Evolutionary conservation across 1,140 invertebrate genomes (phyloP), one percentile per base, ranked within the genome.

Genomic region (Drosophila kurseongensis): DNA sequence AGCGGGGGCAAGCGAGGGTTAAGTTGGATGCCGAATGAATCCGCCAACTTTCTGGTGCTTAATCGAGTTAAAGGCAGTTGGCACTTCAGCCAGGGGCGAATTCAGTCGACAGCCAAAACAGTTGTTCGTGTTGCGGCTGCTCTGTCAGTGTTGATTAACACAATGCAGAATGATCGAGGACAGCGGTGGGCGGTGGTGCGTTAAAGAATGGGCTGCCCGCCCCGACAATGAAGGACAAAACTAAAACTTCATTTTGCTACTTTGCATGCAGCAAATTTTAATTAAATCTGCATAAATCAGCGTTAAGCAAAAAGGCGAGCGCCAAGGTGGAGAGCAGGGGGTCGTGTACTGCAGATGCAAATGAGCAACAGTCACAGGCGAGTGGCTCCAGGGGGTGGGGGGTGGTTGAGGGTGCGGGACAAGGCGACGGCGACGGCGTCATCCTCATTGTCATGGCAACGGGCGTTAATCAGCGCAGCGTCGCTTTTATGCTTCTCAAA

Each of bases 221-320:
- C 42, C 29, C 63, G 55, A 66, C 65, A 79, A 73, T 74, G 62
- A 18, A 32, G 56, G 44, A 75, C 72, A 59, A 86, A 83, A 88
- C 84, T 89, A 88, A 83, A 88, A 88, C 80, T 88, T 88, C 83
- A 60, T 84, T 85, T 84, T 89, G 83, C 72, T 60, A 88, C 73
- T 89, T 88, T 84, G 76, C 76, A 89, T 80, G 80, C 65, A 89
- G 75, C 68, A 80, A 62, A 89, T 80, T 89, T 89, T 89, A 91
- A 91, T 90, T 77, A 80, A 89, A 91, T 91, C 82, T 90, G 81
- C 90, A 91, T 91, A 91, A 91, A 91, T 91, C 90, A 91, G 89
- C 69, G 85, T 85, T 84, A 88, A 90, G 75, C 57, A 35, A 63
- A 68, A 67, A 81, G 74, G 48, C 67, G 38, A 45, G 29, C 32